Base-by-base conservation (phyloP, 2,797 vertebrate genomes). In the Pseudopleuronectes americanus region DNA sequence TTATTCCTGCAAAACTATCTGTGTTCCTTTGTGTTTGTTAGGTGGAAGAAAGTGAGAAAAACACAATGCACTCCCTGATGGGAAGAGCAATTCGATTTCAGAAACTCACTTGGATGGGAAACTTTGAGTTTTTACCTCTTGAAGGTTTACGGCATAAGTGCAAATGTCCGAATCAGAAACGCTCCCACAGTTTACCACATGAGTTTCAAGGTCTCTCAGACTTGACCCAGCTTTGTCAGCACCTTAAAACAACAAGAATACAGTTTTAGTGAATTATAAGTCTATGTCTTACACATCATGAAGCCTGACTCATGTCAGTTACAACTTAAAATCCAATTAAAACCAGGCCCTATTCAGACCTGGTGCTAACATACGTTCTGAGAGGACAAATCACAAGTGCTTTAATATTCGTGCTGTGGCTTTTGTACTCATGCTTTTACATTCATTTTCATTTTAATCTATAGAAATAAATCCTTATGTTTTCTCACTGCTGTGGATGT, bases 101-200 rank as follows among this genome's bases (percentile, higher is more conserved):
- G 4, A 66, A 64, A 33, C 13, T 53, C 1, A 26, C 5, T 6
- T 38, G 3, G 8, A 49, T 3, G 2, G 41, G 9, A 57, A 54
- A 19, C 0, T 10, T 56, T 47, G 71, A 79, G 88, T 19, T 57
- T 54, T 71, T 82, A 91, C 87, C 87, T 84, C 74, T 38, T 86
- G 48, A 66, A 90, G 52, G 9, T 81, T 64, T 73, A 85, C 74
- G 17, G 53, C 3, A 38, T 47, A 7, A 22, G 87, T 90, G 67
- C 92, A 93, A 71, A 91, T 86, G 4, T 79, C 75, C 0, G 56
- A 31, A 59, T 84, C 70, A 28, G 75, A 83, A 56, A 8, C 3
- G 22, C 53, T 78, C 6, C 36, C 85, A 80, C 89, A 91, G 24
- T 26, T 76, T 31, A 60, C 66, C 8, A 91, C 79, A 19, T 60